Conservation (phyloP, 2,888 invertebrate genomes). For the Calameuta filiformis region DNA sequence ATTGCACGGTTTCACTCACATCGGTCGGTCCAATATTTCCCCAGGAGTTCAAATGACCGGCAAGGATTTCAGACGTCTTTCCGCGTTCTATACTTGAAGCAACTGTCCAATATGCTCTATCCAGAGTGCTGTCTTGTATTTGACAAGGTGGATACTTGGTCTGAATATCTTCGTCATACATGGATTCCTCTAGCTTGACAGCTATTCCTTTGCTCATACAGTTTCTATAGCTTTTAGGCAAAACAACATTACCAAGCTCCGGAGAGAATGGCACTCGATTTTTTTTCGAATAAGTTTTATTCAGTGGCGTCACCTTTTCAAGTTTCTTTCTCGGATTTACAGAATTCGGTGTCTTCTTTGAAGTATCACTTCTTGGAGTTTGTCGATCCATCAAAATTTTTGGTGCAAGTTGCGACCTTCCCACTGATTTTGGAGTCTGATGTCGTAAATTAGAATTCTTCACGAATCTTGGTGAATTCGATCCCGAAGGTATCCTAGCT, state of each 20-base stretch:
- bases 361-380: background rate
- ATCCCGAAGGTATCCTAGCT: background rate
- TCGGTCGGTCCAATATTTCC: background rate
- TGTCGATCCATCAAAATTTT: background rate
- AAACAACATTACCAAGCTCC: background rate
- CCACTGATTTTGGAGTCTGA: background rate
- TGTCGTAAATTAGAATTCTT: background rate
- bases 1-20: background rate
- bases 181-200: slow-evolving; percentile 41
- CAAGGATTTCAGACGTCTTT: background rate
- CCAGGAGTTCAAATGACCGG: background rate
- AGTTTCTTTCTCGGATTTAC: background rate
- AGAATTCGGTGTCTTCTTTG: background rate
- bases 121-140: background rate
- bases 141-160: background rate
- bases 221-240: background rate
- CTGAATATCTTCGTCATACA: slow-evolving; percentile 40
- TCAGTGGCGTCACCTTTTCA: slow-evolving; percentile 15
- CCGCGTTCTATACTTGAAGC: background rate
- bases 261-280: background rate
- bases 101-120: background rate
- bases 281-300: slow-evolving; percentile 26
- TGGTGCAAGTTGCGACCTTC: background rate
- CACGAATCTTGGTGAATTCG: background rate
- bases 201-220: slow-evolving; percentile 27